These are phyloP conservation scores for Melanerpes formicivorus DNA, from an alignment of 2,113 vertebrate genomes.

Conservation along the genomic window DNA sequence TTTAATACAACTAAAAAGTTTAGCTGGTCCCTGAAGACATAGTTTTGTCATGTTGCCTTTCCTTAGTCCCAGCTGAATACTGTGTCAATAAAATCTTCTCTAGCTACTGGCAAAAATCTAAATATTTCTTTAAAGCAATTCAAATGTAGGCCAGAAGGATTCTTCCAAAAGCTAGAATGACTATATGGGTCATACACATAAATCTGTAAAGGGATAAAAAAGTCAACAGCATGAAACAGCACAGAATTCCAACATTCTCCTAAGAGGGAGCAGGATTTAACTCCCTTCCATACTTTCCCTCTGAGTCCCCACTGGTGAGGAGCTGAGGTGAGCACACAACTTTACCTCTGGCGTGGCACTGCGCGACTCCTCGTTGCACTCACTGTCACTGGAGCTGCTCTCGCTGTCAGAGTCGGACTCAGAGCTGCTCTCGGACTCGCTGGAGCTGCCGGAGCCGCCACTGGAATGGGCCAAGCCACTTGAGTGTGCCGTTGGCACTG, in stretches of 20 bases:
- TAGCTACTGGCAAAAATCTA: constrained; percentile 60
- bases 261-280: not conserved
- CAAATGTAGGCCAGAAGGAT: constrained; percentile 50
- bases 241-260: not conserved
- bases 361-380: constrained; percentile 87
- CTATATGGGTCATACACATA: not conserved
- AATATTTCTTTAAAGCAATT: constrained; percentile 54
- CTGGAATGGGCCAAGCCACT: constrained; percentile 72
- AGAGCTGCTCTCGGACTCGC: constrained; percentile 94
- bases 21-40: constrained; percentile 62
- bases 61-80: constrained; percentile 51
- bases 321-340: not conserved
- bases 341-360: constrained; percentile 90
- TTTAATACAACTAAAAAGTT: constrained; percentile 70
- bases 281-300: rapidly evolving
- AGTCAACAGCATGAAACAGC: not conserved
- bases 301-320: rapidly evolving
- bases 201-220: not conserved
- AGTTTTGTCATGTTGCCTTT: constrained; percentile 65
- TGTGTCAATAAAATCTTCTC: constrained; percentile 66
- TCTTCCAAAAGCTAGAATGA: constrained; percentile 24
- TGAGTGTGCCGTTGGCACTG: constrained; percentile 53
- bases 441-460: constrained; percentile 89
- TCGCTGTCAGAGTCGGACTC: constrained; percentile 94
- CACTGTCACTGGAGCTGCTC: constrained; percentile 94